Percentiles rank a stretch among this genome's conserved stretches.
Conservation (phyloP, 2,113 vertebrate species). For the Catharus bicknelli region DNA sequence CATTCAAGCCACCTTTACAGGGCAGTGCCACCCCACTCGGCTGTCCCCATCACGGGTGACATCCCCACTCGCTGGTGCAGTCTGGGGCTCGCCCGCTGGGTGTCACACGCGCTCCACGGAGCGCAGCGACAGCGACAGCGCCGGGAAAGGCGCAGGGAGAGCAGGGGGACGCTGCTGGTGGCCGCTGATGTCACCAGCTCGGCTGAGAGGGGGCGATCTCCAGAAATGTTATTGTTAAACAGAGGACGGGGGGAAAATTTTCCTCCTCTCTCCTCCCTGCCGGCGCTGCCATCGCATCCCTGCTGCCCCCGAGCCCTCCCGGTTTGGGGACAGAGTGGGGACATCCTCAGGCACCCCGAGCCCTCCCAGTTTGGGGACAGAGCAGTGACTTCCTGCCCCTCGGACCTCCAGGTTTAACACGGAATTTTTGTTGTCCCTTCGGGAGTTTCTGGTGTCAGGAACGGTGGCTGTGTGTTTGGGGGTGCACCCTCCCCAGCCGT, state of each 20-base stretch:
- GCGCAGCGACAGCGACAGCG: not conserved
- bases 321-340: not conserved
- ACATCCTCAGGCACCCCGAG: not conserved
- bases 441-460: not conserved
- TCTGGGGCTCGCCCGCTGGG: not conserved
- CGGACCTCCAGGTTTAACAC: not conserved
- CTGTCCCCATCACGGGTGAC: fast-evolving
- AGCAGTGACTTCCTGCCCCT: not conserved
- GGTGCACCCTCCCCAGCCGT: fast-evolving
- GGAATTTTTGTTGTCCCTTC: fast-evolving
- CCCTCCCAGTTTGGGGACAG: not conserved
- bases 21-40: not conserved
- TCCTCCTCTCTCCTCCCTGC: not conserved
- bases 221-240: fast-evolving
- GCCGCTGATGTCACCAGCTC: not conserved
- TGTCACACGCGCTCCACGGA: slow-evolving; percentile 37
- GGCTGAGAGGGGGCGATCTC: not conserved
- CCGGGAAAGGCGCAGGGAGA: not conserved
- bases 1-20: too few species aligned
- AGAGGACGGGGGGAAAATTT: not conserved
- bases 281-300: not conserved
- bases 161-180: not conserved
- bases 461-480: fast-evolving
- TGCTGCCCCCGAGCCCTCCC: not conserved
- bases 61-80: not conserved